Conservation (phyloP, 2,113 vertebrate genomes). For the Lichenostomus cassidix region DNA sequence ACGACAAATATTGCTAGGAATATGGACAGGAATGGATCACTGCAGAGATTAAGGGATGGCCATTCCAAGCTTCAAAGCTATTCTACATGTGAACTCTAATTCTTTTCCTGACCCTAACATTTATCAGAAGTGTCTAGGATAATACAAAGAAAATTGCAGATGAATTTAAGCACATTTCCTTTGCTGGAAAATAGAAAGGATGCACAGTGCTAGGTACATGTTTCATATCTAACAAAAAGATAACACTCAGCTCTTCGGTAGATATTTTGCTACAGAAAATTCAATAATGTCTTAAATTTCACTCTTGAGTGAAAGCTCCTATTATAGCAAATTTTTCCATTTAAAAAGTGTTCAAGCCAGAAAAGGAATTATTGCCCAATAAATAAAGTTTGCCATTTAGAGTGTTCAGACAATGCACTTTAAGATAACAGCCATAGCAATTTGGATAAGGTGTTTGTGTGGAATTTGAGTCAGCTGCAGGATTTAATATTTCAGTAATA, state of each 20-base stretch:
- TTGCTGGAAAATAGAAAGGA: not conserved
- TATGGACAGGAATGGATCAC: not conserved
- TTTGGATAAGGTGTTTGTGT: not conserved
- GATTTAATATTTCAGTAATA: not conserved
- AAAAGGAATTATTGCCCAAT: not conserved
- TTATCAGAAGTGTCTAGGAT: not conserved
- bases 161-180: not conserved
- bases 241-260: not conserved
- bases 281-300: conserved; percentile 17
- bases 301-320: not conserved
- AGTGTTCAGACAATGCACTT: not conserved
- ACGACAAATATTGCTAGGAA: not conserved
- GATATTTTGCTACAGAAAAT: not conserved
- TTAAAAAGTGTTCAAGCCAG: not conserved
- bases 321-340: not conserved
- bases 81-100: not conserved
- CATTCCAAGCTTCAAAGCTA: not conserved
- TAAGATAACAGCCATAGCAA: not conserved
- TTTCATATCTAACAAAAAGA: not conserved
- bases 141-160: not conserved
- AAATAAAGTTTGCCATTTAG: not conserved
- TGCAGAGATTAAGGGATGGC: not conserved
- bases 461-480: not conserved
- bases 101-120: not conserved
- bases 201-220: not conserved